Evolutionary conservation across 2,888 invertebrate genomes (phyloP).

Genomic region (Eucriotettix oculatus): DNA sequence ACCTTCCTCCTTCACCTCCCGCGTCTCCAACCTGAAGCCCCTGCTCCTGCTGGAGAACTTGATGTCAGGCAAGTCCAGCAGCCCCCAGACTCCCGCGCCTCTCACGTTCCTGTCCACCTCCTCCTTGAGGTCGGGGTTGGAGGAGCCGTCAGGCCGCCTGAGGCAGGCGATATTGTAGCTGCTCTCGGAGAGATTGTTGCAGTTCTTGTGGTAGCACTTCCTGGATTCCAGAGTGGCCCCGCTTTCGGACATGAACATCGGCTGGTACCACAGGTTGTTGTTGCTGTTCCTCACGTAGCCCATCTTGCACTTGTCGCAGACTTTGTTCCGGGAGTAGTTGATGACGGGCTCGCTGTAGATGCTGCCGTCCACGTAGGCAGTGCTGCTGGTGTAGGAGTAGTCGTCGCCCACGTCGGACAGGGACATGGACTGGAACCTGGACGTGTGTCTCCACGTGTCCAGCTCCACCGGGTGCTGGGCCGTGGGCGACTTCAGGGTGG

Average conservation of each 20-base stretch:
- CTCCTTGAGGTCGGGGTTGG: conserved; percentile 74
- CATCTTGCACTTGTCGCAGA: conserved; percentile 53
- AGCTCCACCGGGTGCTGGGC: neutral
- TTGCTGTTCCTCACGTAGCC: neutral
- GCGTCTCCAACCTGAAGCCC: too few species aligned
- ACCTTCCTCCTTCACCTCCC: too few species aligned
- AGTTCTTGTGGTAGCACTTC: too few species aligned
- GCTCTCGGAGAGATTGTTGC: too few species aligned
- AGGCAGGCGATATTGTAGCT: conserved; percentile 44
- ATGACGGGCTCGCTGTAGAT: conserved; percentile 79
- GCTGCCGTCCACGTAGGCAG: conserved; percentile 41
- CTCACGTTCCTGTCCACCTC: conserved; percentile 31
- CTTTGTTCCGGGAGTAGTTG: conserved; percentile 39
- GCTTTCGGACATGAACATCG: too few species aligned
- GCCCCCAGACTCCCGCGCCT: too few species aligned
- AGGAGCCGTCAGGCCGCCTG: conserved; percentile 81
- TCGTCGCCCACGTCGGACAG: conserved; percentile 44
- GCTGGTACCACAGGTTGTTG: too few species aligned
- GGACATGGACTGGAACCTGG: conserved; percentile 52
- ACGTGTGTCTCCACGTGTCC: conserved; percentile 26
- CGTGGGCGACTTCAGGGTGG: neutral
- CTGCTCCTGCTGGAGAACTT: too few species aligned
- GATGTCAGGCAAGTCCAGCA: too few species aligned
- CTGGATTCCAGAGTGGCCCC: too few species aligned
- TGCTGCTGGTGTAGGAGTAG: conserved; percentile 37